Evolutionary conservation across 30 jellyfish, hydroid and myxozoan species (phyloP).

Genomic region (Nemopilema nomurai): DNA sequence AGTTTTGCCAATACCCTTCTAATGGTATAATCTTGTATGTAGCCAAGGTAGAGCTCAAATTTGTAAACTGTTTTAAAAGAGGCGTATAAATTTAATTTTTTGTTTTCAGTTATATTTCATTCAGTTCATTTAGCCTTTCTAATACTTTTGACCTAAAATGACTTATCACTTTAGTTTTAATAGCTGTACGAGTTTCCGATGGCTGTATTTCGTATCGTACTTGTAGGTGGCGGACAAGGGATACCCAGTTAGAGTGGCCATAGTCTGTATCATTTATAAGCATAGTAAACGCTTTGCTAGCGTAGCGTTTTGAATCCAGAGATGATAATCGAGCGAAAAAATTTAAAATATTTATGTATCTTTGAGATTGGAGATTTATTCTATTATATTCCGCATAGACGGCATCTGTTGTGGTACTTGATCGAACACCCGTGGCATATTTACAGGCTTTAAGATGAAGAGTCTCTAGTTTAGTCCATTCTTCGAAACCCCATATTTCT

Average conservation of each 20-base stretch:
- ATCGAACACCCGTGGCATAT: conserved; percentile 41
- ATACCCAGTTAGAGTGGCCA: conserved; percentile 44
- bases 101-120: conserved; percentile 26
- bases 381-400: conserved; percentile 31
- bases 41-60: conserved; percentile 41
- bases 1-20: conserved; percentile 32
- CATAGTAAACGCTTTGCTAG: conserved; percentile 38
- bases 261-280: conserved; percentile 25
- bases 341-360: conserved; percentile 10
- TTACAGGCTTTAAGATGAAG: conserved; percentile 36
- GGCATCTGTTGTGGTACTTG: conserved; percentile 41
- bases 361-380: conserved; percentile 24
- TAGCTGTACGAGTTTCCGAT: conserved; percentile 34
- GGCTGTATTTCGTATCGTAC: conserved; percentile 27
- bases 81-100: conserved; percentile 9
- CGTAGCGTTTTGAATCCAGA: conserved; percentile 22
- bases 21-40: conserved; percentile 14
- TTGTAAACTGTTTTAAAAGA: conserved; percentile 41
- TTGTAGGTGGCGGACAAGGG: conserved; percentile 13
- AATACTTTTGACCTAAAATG: conserved; percentile 23
- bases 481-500: conserved; percentile 40
- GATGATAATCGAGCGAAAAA: conserved; percentile 24
- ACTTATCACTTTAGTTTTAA: conserved; percentile 10
- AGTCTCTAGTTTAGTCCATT: conserved; percentile 37
- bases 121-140: conserved; percentile 17